Base-by-base conservation (phyloP, 2,113 vertebrate genomes). In the Bagarius yarrelli region DNA sequence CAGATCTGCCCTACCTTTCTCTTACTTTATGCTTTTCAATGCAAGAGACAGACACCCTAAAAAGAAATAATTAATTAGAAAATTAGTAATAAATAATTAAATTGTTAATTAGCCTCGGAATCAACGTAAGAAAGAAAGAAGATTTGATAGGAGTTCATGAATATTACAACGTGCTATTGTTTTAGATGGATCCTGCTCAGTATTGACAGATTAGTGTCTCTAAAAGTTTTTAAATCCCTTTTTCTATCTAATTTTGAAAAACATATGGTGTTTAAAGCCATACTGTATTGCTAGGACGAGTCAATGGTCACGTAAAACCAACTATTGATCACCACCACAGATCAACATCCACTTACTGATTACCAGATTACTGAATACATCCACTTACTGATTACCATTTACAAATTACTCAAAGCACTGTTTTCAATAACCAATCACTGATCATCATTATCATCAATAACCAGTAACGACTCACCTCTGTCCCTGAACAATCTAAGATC, bases 1-100 rank as follows among this genome's bases (percentile, higher is more conserved):
- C 60, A 77, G 52, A 23, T 81, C 57, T 73, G 63, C 61, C 52
- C 73, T 47, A 76, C 80, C 84, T 86, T 83, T 85, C 77, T 79
- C 83, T 76, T 79, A 70, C 47, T 59, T 30, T 6, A 36, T 30
- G 47, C 69, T 74, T 74, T 53, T 63, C 4, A 0, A 4, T 63
- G 44, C 25, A 64, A 55, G 44, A 30, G 44, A 63, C 11, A 50
- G 57, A 61, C 14, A 11, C 55, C 63, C 25, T 23, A 64, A 21
- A 64, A 69, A 47, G 23, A 69, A 25, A 47, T 44, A 16, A 69
- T n/a, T n/a, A n/a, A n/a, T n/a, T n/a, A n/a, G n/a, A n/a, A n/a
- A n/a, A n/a, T n/a, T n/a, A n/a, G n/a, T n/a, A n/a, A n/a, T n/a
- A n/a, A n/a, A n/a, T n/a, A n/a, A n/a, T n/a, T n/a, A 47, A 27